Evolutionary conservation across 2,113 vertebrate species (phyloP), one percentile per base, ranked within the genome.

Genomic region (Heterotilapia buettikoferi): DNA sequence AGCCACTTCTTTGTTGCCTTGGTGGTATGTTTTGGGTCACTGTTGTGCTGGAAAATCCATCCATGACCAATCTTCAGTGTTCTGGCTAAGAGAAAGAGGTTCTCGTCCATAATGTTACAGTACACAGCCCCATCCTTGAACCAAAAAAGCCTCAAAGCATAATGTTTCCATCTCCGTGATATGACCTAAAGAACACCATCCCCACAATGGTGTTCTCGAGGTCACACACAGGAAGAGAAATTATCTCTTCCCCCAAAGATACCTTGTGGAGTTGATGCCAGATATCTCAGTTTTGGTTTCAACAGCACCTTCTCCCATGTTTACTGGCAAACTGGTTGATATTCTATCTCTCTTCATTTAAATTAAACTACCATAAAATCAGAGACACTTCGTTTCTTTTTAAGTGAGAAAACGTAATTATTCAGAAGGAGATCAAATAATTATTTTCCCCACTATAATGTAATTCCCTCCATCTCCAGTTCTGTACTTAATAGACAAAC

Each of bases 121-220:
- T 14, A 21, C n/a, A 68, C 19, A 21, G 63, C 19, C 6, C 33
- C 19, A 66, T 38, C 33, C 6, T 66, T 38, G 61, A 66, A 36
- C 31, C 61, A 66, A 36, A 66, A 66, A 2, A 1, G 29, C 29
- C 16, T 19, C 59, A 19, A 33, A 33, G 61, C 31, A n/a, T 19
- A 36, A 63, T 66, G 59, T 63, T 36, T 63, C 18, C 59, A 63
- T 63, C 18, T 36, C 31, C 2, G 1, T 63, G 31, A 63, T 63
- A 36, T 36, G 59, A 36, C 59, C 31, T 1, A 12, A 63, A 63
- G 31, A 63, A 36, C 59, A 0, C 0, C 31, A 63, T 63, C 31
- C 0, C 31, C 59, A 63, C 59, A 63, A 36, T 3, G 59, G 31
- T 63, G 31, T 36, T 63, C 59, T 36, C 6, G 3, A 36, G 9